Percentiles rank a stretch among this genome's conserved stretches.
These are phyloP conservation scores for Leucophenga varia DNA, from an alignment of 1,140 invertebrate species.

Conservation along the genomic window DNA sequence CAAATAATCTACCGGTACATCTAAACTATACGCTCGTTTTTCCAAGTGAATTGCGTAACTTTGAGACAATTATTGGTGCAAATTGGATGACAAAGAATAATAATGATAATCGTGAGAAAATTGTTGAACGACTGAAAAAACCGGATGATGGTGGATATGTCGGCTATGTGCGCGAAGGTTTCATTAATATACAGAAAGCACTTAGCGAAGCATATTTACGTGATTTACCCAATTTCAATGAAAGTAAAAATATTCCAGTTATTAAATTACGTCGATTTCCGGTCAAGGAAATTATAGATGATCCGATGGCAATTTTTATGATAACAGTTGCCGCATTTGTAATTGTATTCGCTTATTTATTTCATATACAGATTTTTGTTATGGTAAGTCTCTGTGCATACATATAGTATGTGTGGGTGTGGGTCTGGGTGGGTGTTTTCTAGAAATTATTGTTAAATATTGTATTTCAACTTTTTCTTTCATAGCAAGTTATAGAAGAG, in stretches of 20 bases:
- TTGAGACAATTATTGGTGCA: slow-evolving; percentile 7
- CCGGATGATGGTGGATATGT: slow-evolving; percentile 17
- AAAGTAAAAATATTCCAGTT: too few species aligned
- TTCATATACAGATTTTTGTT: slow-evolving; percentile 29
- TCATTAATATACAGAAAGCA: slow-evolving; percentile 26
- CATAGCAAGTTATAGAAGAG: slow-evolving; percentile 31
- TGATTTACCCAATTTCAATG: too few species aligned
- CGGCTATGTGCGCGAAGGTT: slow-evolving; percentile 34
- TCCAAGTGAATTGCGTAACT: slow-evolving; percentile 30
- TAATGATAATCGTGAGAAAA: slow-evolving; percentile 13
- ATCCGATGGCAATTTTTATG: slow-evolving; percentile 12
- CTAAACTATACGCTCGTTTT: slow-evolving; percentile 26
- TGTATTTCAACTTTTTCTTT: too few species aligned
- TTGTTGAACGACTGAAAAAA: slow-evolving; percentile 8
- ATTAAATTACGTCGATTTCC: slow-evolving; percentile 25
- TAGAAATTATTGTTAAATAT: too few species aligned
- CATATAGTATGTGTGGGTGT: too few species aligned
- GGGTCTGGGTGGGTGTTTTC: too few species aligned
- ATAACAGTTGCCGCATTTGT: slow-evolving; percentile 17
- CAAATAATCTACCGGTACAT: not conserved
- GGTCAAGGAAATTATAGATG: slow-evolving; percentile 13
- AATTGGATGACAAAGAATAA: slow-evolving; percentile 33
- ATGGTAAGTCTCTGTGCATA: slow-evolving; percentile 22
- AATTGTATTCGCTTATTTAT: slow-evolving; percentile 28
- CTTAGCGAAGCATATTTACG: slow-evolving; percentile 24